phyloP scores from a whole-genome alignment of 1,140 invertebrate species.

The Papilio dardanus region DNA sequence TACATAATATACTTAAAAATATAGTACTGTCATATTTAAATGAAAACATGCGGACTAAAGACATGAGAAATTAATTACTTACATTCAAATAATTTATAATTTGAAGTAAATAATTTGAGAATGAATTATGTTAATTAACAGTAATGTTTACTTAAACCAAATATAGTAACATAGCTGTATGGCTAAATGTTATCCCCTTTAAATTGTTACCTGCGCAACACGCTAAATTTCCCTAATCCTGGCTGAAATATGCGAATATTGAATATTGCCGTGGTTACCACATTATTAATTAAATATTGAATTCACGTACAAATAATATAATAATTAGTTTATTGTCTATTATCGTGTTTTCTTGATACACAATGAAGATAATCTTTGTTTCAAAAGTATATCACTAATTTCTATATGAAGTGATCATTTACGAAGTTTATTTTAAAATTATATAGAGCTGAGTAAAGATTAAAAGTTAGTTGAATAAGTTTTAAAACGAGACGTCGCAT shows the following conservation, averaged over 20 bases:
- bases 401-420: background rate
- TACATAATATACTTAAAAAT: background rate
- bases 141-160: background rate
- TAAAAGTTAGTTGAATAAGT: background rate
- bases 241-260: background rate
- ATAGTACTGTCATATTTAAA: background rate
- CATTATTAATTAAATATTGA: background rate
- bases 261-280: background rate
- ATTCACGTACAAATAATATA: background rate
- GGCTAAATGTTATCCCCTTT: background rate
- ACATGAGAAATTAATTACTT: background rate
- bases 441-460: background rate
- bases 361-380: too few relatives aligned
- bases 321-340: too few relatives aligned
- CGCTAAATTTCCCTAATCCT: conserved; percentile 20
- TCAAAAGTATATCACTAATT: background rate
- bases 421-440: background rate
- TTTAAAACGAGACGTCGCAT: conserved; percentile 7
- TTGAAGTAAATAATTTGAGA: background rate
- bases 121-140: background rate
- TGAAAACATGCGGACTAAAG: background rate
- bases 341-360: too few relatives aligned
- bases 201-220: conserved; percentile 10
- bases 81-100: background rate
- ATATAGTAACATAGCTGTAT: background rate